Conservation (phyloP, 2,797 vertebrate genomes). For the Malurus leucopterus region DNA sequence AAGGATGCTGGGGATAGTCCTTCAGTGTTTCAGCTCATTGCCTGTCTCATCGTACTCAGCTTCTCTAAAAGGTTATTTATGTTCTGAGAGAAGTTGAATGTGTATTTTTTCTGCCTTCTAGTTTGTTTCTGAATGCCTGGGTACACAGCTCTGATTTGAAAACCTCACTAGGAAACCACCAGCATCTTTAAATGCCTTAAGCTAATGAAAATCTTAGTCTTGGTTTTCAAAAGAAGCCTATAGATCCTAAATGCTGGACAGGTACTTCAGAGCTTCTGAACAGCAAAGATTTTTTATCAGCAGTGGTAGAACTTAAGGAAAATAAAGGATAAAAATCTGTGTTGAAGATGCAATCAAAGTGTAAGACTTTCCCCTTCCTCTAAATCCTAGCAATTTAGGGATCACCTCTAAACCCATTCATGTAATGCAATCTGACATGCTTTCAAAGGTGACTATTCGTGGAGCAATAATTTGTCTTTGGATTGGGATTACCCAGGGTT, state of each 20-base stretch:
- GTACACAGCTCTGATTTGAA: not conserved
- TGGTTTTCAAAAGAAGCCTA: not conserved
- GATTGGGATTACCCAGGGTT: not conserved
- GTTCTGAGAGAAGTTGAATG: not conserved
- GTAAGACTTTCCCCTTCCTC: not conserved
- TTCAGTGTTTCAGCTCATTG: not conserved
- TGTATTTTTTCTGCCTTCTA: not conserved
- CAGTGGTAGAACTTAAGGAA: not conserved
- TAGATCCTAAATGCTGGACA: not conserved
- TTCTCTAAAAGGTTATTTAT: not conserved
- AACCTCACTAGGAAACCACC: not conserved
- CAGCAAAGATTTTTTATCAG: not conserved
- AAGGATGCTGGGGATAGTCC: not conserved
- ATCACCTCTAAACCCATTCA: not conserved
- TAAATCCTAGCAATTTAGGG: not conserved
- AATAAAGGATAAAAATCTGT: not conserved
- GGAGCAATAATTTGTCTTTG: not conserved
- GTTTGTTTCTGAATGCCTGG: not conserved
- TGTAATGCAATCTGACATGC: accelerated
- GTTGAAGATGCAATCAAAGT: not conserved
- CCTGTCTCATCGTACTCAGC: not conserved
- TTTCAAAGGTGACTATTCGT: not conserved
- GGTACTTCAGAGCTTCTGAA: not conserved
- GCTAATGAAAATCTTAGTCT: not conserved
- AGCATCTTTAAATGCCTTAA: not conserved